Base-by-base conservation (phyloP, 53 echinoderm and acorn worm genomes). In the Echinometra lucunter region DNA sequence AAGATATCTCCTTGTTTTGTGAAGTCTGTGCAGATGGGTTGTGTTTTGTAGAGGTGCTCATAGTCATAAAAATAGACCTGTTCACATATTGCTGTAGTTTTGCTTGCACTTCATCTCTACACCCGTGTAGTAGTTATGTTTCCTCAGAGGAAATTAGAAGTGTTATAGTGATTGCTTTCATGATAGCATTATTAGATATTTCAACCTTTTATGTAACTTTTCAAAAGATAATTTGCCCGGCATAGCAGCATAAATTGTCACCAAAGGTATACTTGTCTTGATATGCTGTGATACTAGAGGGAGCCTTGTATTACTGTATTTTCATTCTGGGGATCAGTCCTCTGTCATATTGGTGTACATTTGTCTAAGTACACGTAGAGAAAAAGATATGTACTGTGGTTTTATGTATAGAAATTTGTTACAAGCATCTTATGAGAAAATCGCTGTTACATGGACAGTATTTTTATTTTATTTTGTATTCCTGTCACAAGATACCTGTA, bases 1-100 rank as follows among this genome's bases (percentile, higher is more conserved):
- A 5, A 85, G 47, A 85, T 49, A n/a, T 85, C 49, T 85, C 45
- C 49, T n/a, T 85, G 85, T 47, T 85, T 82, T 47, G 49, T 85
- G 28, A 47, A 49, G 85, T 85, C 85, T 47, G 85, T 85, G 49
- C 28, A 6, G 85, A 49, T 45, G 85, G 47, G 49, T 78, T n/a
- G 3, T 66, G 0, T 83, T 85, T 85, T 85, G 85, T 85, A 44
- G 44, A 7, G 44, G 40, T 81, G 6, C 44, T 0, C 81, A 21
- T 19, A 21, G 81, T 47, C 27, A 47, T 85, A 85, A 27, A 47
- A 7, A 83, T 6, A 83, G n/a, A 83, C 28, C 85, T 13, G 45
- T 49, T 12, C 49, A 11, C 45, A n/a, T 28, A 47, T n/a, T 85
- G 49, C 85, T 85, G 15, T 85, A 49, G 28, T n/a, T 42, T 85